Evolutionary conservation across 1,140 invertebrate genomes (phyloP), one percentile per base, ranked within the genome.

Genomic region (Harpegnathos saltator): DNA sequence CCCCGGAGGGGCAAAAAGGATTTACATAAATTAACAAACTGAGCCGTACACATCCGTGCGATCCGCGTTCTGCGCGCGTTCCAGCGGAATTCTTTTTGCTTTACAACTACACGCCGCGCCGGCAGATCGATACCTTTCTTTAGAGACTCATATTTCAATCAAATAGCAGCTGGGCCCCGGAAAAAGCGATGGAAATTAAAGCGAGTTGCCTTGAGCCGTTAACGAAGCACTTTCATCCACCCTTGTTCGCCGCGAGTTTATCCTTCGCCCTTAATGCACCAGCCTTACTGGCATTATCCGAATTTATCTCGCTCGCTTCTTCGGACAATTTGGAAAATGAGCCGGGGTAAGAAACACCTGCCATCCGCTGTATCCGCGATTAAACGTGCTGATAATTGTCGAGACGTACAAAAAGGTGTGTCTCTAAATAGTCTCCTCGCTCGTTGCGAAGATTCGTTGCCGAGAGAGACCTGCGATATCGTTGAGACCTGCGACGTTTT

Each of bases 311-410:
- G 24, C 54, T 33, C 77, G 62, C 63, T 80, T 78, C 75, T 71
- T 80, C 58, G 63, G 75, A 81, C 82, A 84, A 84, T 84, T 84
- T 80, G 75, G 82, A 80, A 69, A 80, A 84, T 80, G 82, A 80
- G 82, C 65, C 44, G 62, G 74, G 82, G 81, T 80, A 80, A 84
- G 58, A 61, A 78, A 84, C 82, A 84, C 65, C 82, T 84, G 82
- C 26, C 38, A 9, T 44, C 38, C 82, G 52, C 63, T 78, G 63
- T 80, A 78, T 83, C 62, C 58, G 56, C 74, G 62, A 80, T 84
- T 81, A 84, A 78, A 54, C 54, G 48, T 48, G 19, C 17, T 54
- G 62, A 68, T 71, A 54, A 84, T 84, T 69, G 29, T 82, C 52
- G 19, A 33, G 52, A 54, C 65, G 65, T 22, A 15, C 24, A 44